These are phyloP conservation scores for Alligator mississippiensis DNA, from an alignment of 2,113 vertebrate species.

Conservation along the genomic window DNA sequence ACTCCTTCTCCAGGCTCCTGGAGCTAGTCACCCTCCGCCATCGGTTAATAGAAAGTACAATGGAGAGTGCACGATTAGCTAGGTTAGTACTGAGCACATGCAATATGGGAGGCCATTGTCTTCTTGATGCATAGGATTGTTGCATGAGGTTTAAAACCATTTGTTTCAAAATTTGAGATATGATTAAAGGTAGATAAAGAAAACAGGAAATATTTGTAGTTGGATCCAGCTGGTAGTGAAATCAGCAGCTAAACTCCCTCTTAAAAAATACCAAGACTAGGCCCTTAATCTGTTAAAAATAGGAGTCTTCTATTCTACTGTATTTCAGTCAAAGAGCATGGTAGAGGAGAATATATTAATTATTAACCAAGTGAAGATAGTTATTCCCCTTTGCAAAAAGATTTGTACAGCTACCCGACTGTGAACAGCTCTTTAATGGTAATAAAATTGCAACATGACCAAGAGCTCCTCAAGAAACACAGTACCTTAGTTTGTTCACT, in stretches of 20 bases:
- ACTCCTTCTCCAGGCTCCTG: constrained; percentile 77
- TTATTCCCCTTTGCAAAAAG: not conserved
- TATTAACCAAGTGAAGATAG: not conserved
- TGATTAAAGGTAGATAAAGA: not conserved
- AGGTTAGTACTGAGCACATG: constrained; percentile 29
- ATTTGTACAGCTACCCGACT: not conserved
- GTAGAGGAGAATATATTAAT: not conserved
- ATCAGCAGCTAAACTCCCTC: not conserved
- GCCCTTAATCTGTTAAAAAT: not conserved
- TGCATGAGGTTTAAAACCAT: not conserved
- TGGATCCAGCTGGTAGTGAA: not conserved
- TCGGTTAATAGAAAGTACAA: constrained; percentile 70
- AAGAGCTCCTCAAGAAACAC: not conserved
- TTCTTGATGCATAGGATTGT: not conserved
- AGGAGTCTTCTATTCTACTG: not conserved
- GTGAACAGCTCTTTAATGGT: not conserved
- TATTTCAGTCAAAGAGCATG: not conserved
- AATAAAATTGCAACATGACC: not conserved
- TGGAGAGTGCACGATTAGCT: constrained; percentile 71
- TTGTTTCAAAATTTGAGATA: not conserved
- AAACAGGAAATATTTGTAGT: not conserved
- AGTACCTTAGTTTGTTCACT: not conserved
- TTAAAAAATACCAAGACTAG: not conserved
- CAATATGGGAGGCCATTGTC: not conserved
- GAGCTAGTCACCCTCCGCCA: constrained; percentile 77